Evolutionary conservation across 92 coral and sea anemone species (phyloP).

Genomic region (Heliopora coerulea): DNA sequence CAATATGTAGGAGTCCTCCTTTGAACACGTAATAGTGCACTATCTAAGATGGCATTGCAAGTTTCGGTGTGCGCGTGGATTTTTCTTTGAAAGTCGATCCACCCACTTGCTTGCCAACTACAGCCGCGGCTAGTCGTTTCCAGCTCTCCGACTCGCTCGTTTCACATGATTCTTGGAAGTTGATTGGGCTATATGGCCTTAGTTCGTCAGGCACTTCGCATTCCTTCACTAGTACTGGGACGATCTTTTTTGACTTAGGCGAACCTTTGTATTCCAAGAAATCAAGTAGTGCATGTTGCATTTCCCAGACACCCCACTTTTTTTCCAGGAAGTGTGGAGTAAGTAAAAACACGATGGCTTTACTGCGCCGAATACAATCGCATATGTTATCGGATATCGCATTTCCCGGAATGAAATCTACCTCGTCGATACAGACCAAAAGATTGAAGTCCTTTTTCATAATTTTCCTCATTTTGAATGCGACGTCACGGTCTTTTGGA

Average conservation of each 20-base stretch:
- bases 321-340: slow-evolving; percentile 8
- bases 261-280: not conserved
- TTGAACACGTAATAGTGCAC: too few relatives aligned
- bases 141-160: not conserved
- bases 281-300: slow-evolving; percentile 17
- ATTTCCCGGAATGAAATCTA: slow-evolving; percentile 17
- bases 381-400: slow-evolving; percentile 23
- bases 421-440: slow-evolving; percentile 23
- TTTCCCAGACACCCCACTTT: slow-evolving; percentile 14
- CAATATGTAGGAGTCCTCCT: too few relatives aligned
- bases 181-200: not conserved
- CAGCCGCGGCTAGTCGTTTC: slow-evolving; percentile 2
- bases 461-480: not conserved
- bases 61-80: not conserved
- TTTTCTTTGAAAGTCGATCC: not conserved
- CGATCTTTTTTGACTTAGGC: slow-evolving; percentile 7
- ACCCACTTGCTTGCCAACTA: not conserved
- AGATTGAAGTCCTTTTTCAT: slow-evolving; percentile 10
- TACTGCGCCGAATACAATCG: slow-evolving; percentile 9
- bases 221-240: slow-evolving; percentile 24
- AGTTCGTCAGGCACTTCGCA: slow-evolving; percentile 15
- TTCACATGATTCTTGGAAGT: not conserved
- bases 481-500: not conserved
- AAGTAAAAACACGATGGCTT: slow-evolving; percentile 18
- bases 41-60: too few relatives aligned